Percentiles rank a stretch among this genome's conserved stretches.
Evolutionary conservation across 1,140 invertebrate species (phyloP).

Genomic region (Drosophila tsacasi): DNA sequence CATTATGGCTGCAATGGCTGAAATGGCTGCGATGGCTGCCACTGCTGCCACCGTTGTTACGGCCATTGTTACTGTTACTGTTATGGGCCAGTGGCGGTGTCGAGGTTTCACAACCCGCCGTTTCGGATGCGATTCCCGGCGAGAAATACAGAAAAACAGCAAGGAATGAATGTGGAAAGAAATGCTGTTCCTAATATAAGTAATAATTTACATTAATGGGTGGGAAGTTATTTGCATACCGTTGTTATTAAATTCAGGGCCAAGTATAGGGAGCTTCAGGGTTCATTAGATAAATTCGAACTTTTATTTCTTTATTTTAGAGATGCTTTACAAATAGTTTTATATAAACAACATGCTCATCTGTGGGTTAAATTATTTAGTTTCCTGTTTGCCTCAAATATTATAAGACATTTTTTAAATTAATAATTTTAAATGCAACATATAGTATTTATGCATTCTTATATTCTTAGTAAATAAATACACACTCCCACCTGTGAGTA

Average conservation of each 20-base stretch:
- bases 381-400: too few species aligned
- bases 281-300: too few species aligned
- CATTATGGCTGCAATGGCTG: conserved; percentile 34
- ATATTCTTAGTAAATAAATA: background rate
- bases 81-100: conserved; percentile 51
- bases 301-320: background rate
- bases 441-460: background rate
- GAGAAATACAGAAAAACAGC: background rate
- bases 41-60: conserved; percentile 33
- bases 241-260: background rate
- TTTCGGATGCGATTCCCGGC: conserved; percentile 12
- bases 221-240: conserved; percentile 1
- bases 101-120: conserved; percentile 24
- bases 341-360: background rate
- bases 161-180: background rate
- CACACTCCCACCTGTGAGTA: too few species aligned
- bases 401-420: background rate
- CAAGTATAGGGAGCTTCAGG: background rate
- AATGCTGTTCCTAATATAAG: conserved; percentile 20
- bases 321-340: background rate
- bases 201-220: conserved; percentile 38
- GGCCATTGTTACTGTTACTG: conserved; percentile 54
- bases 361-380: background rate
- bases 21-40: conserved; percentile 22
- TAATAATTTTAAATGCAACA: background rate